Conservation (phyloP, 2,113 vertebrate genomes). For the Oncorhynchus clarkii region DNA sequence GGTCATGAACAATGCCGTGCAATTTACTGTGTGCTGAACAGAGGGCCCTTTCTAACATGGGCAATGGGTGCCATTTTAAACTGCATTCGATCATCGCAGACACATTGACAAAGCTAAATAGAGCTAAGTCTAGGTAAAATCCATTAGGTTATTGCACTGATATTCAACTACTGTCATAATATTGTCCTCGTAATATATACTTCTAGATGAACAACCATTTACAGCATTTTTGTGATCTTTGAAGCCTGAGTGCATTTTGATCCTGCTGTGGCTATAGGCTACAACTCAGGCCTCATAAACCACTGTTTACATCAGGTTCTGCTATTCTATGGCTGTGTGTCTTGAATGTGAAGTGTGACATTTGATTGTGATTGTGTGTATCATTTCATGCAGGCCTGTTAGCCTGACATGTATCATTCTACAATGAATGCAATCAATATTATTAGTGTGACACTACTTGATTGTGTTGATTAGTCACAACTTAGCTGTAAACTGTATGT, state of each 20-base stretch:
- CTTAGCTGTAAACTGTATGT: neutral
- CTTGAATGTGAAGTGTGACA: conserved; percentile 39
- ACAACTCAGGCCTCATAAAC: neutral
- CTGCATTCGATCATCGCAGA: neutral
- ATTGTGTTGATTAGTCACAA: neutral
- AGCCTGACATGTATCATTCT: neutral
- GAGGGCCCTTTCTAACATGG: neutral
- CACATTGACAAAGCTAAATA: neutral
- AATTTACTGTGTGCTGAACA: neutral
- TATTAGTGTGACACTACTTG: neutral
- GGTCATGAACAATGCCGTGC: neutral
- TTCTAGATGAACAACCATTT: neutral
- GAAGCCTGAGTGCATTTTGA: neutral
- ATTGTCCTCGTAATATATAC: neutral
- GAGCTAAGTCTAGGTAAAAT: neutral
- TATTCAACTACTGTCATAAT: neutral
- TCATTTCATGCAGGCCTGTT: conserved; percentile 28
- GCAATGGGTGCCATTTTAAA: neutral
- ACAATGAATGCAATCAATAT: neutral
- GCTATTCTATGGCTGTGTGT: conserved; percentile 19
- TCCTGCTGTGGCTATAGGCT: conserved; percentile 1
- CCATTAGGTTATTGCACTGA: neutral
- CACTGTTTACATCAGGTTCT: conserved; percentile 8
- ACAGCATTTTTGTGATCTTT: conserved; percentile 2
- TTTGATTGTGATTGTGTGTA: conserved; percentile 7